A percentile compares a stretch with the other conserved stretches of the same genome.
These are phyloP conservation scores for Ceraclea dissimilis DNA, from an alignment of 2,888 invertebrate genomes.

Conservation along the genomic window DNA sequence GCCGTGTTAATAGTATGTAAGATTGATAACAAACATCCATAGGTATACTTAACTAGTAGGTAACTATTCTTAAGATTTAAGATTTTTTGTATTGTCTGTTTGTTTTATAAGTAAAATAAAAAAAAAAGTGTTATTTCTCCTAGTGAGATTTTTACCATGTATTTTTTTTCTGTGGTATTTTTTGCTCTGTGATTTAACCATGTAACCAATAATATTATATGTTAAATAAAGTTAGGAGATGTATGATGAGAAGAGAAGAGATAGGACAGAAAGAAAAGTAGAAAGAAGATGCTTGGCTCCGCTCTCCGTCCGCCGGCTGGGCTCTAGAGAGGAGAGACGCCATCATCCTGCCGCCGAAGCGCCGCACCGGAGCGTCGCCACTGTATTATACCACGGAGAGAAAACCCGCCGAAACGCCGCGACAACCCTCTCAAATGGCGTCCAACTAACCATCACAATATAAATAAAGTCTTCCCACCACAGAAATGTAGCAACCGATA, in stretches of 20 bases:
- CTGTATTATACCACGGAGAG: neutral
- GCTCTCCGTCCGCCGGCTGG: neutral
- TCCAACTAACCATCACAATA: neutral
- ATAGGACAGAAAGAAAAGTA: neutral
- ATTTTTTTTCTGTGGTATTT: too few relatives aligned
- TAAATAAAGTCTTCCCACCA: neutral
- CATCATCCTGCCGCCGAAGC: neutral
- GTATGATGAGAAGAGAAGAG: neutral
- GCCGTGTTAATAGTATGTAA: too few relatives aligned
- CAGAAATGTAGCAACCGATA: neutral
- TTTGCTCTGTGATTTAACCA: too few relatives aligned
- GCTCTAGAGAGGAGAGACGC: neutral
- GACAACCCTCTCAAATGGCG: neutral
- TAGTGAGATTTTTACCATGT: too few relatives aligned
- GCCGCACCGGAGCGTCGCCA: constrained; percentile 1
- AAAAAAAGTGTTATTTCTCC: too few relatives aligned
- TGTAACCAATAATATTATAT: too few relatives aligned
- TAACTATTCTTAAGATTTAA: too few relatives aligned
- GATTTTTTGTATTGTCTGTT: too few relatives aligned
- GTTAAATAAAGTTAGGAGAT: too few relatives aligned
- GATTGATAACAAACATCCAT: too few relatives aligned
- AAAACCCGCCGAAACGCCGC: neutral
- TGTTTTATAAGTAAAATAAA: too few relatives aligned
- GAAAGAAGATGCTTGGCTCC: neutral
- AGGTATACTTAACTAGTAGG: too few relatives aligned